A percentile compares a stretch with the other conserved stretches of the same genome.
phyloP scores from a whole-genome alignment of 2,113 vertebrate species.

The Otus sunia region DNA sequence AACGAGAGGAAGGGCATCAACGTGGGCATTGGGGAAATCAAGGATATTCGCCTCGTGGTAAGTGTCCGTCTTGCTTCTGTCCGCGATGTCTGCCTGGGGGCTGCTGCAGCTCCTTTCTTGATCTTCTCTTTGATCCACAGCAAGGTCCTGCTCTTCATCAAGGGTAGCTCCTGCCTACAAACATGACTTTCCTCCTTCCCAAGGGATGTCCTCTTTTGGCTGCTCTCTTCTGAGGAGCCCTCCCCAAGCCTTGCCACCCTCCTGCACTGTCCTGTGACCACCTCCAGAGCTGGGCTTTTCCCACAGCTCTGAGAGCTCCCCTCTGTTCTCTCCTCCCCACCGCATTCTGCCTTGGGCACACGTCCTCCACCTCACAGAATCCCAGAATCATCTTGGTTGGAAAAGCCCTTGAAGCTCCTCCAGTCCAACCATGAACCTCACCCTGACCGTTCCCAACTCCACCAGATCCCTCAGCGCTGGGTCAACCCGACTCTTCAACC shows the following conservation, averaged over 20 bases:
- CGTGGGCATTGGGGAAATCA: conserved; percentile 93
- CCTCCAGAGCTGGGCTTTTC: not conserved
- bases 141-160: fast-evolving
- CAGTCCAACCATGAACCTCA: too few relatives aligned
- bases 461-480: too few relatives aligned
- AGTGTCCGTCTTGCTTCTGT: not conserved
- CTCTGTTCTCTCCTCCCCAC: not conserved
- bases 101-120: not conserved
- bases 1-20: conserved; percentile 90
- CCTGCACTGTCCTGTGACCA: not conserved
- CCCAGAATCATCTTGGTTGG: too few relatives aligned
- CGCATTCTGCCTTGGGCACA: fast-evolving
- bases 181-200: fast-evolving
- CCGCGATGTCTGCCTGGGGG: fast-evolving
- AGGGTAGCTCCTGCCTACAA: fast-evolving
- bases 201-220: not conserved
- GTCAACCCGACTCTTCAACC: too few relatives aligned
- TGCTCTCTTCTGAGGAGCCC: not conserved
- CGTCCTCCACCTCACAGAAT: not conserved
- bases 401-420: too few relatives aligned
- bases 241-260: not conserved
- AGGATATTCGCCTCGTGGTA: conserved; percentile 92
- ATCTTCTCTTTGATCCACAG: not conserved
- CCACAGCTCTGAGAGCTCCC: fast-evolving
- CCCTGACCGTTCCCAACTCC: too few relatives aligned